Conservation (phyloP, 2,797 vertebrate genomes). For the Merluccius polli region DNA sequence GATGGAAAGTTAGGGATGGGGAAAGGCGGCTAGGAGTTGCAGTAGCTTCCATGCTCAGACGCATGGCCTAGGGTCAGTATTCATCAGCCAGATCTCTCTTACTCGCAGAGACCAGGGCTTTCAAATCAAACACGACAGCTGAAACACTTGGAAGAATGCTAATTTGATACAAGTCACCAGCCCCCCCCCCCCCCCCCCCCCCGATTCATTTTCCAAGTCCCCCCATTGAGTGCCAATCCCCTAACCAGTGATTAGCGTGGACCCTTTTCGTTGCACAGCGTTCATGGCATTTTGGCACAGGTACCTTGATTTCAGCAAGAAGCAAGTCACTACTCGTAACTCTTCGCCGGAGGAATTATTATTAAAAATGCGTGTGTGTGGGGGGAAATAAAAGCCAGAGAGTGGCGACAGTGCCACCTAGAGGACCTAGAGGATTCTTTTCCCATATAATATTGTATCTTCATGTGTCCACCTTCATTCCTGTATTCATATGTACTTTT, state of each 20-base stretch:
- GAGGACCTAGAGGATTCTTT: too few relatives aligned
- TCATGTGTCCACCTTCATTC: too few relatives aligned
- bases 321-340: conserved; percentile 21
- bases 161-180: conserved; percentile 32
- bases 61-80: conserved; percentile 20
- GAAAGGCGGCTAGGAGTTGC: conserved; percentile 13
- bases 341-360: conserved; percentile 26
- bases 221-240: conserved; percentile 39
- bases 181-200: neutral
- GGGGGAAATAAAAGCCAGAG: conserved; percentile 5
- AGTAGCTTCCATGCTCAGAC: conserved; percentile 16
- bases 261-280: conserved; percentile 35
- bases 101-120: conserved; percentile 27
- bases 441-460: too few relatives aligned
- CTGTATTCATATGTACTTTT: too few relatives aligned
- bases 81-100: conserved; percentile 29
- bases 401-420: conserved; percentile 47
- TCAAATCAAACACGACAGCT: conserved; percentile 38
- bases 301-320: neutral
- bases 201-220: conserved; percentile 39
- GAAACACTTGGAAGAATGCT: conserved; percentile 42
- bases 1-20: neutral
- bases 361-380: conserved; percentile 1
- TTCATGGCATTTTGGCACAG: conserved; percentile 38
- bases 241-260: conserved; percentile 41